Evolutionary conservation across 2,888 invertebrate species (phyloP), one percentile per base, ranked within the genome.

Genomic region (Urechis unicinctus): DNA sequence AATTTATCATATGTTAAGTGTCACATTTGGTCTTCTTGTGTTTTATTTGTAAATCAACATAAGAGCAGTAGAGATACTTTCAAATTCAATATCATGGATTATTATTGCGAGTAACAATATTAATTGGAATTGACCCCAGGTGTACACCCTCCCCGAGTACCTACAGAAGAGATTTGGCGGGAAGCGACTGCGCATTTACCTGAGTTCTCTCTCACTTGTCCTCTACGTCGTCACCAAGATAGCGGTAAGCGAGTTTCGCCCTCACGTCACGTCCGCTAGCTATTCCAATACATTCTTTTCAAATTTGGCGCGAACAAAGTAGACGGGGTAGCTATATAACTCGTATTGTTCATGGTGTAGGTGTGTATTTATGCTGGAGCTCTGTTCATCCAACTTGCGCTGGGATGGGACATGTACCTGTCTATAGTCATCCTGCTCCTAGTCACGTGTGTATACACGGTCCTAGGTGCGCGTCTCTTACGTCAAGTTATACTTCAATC

Each of bases 321-420:
- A n/a, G n/a, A n/a, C n/a, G n/a, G n/a, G n/a, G n/a, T n/a, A n/a
- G n/a, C n/a, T n/a, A n/a, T n/a, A n/a, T n/a, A n/a, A n/a, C n/a
- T n/a, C n/a, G n/a, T n/a, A n/a, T n/a, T 30, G 24, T 50, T 21
- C n/a, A 6, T 52, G 13, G 17, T 29, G 1, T 62, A 81, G 81
- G 81, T 81, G 28, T 78, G 79, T 59, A 70, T 81, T 56, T 81
- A 77, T 64, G 78, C 79, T 13, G 81, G 81, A 2, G 79, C 78
- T 1, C 66, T 81, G 53, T 81, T 81, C 64, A 79, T 81, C 57
- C 75, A 79, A 61, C 68, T 78, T 57, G 75, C 80, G 2, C 64
- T 81, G 9, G 75, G 75, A 22, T 80, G 80, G 80, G 60, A 75
- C 62, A 72, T 74, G 72, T 76, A 75, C 60, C 45, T 73, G 22